These are phyloP conservation scores for Limanda limanda DNA, from an alignment of 2,113 vertebrate genomes.

Conservation along the genomic window DNA sequence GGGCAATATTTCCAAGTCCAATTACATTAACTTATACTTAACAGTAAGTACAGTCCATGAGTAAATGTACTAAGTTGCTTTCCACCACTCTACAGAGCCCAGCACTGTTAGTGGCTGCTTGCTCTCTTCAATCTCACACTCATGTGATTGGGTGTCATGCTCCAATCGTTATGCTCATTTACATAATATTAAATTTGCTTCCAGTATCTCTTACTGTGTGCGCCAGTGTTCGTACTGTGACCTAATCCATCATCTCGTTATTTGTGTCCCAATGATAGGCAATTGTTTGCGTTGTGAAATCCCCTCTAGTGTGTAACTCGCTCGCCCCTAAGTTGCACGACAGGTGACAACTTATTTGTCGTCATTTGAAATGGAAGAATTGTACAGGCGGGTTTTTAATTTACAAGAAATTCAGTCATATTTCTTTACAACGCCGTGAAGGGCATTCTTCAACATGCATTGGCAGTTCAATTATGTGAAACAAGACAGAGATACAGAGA, in stretches of 20 bases:
- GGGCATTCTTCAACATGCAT: constrained; percentile 5
- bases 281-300: neutral
- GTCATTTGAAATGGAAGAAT: constrained; percentile 19
- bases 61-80: too few species aligned
- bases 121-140: neutral
- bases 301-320: constrained; percentile 6
- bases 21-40: too few species aligned
- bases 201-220: neutral
- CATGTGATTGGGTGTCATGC: constrained; percentile 11
- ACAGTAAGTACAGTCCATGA: too few species aligned
- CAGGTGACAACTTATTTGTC: constrained; percentile 13
- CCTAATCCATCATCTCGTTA: constrained; percentile 1
- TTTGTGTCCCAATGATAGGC: neutral
- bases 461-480: constrained; percentile 67
- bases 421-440: constrained; percentile 37
- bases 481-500: constrained; percentile 40
- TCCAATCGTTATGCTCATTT: constrained; percentile 21
- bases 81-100: too few species aligned
- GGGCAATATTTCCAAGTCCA: too few species aligned
- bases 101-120: too few species aligned
- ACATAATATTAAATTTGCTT: constrained; percentile 19
- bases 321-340: constrained; percentile 6
- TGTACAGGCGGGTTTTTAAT: constrained; percentile 15
- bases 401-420: constrained; percentile 28
- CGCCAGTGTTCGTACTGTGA: constrained; percentile 7